phyloP scores from a whole-genome alignment of 2,797 vertebrate genomes.

The Saxicola maurus region DNA sequence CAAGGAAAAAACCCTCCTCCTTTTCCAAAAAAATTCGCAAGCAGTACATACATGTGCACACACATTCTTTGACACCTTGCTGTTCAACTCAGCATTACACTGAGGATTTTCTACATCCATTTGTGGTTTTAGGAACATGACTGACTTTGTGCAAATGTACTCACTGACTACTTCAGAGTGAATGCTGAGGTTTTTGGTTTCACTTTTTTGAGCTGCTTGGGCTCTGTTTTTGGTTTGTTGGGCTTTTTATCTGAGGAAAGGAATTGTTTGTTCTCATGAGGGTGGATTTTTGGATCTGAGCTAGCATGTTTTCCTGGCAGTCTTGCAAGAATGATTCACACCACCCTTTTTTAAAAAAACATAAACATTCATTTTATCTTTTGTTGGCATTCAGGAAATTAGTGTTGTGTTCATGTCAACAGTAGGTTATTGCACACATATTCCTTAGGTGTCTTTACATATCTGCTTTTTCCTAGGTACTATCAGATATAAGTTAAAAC shows the following conservation, averaged over 20 bases:
- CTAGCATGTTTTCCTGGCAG: conserved; percentile 18
- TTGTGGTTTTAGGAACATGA: neutral
- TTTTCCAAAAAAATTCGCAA: neutral
- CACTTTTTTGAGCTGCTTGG: neutral
- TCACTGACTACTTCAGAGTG: neutral
- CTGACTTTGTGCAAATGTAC: neutral
- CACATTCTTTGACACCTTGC: neutral
- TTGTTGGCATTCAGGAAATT: neutral
- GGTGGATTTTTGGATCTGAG: conserved; percentile 30
- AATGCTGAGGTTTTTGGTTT: neutral
- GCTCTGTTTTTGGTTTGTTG: neutral
- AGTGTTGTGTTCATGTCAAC: neutral
- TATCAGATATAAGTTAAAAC: neutral
- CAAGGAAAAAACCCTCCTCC: neutral
- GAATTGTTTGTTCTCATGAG: conserved; percentile 18
- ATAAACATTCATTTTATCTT: neutral
- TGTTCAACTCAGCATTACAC: neutral
- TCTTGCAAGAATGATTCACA: neutral
- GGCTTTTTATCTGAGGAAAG: neutral
- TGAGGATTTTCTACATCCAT: neutral
- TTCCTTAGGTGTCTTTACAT: neutral
- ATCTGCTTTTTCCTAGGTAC: neutral
- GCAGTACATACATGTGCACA: neutral
- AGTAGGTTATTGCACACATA: neutral
- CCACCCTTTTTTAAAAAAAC: neutral